Conservation (phyloP, 2,113 vertebrate genomes). For the Lampris incognitus region DNA sequence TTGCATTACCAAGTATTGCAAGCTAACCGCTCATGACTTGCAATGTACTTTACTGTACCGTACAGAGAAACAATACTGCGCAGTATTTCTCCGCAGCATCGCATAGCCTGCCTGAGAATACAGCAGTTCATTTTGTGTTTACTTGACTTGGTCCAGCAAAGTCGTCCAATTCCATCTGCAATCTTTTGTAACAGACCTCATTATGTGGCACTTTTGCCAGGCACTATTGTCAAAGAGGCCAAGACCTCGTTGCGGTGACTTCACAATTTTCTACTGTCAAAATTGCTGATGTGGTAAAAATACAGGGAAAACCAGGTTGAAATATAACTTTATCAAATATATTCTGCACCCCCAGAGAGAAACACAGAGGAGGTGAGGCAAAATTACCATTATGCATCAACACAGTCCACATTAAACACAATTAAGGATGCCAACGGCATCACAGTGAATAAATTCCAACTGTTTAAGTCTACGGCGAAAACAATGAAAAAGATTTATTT, state of each 20-base stretch:
- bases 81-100: too few relatives aligned
- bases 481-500: not conserved
- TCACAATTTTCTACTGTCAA: not conserved
- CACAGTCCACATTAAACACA: slow-evolving; percentile 1
- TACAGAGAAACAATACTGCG: too few relatives aligned
- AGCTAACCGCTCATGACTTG: not conserved
- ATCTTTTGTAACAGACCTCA: slow-evolving; percentile 31
- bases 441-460: slow-evolving; percentile 1
- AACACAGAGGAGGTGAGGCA: not conserved
- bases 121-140: not conserved
- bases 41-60: not conserved
- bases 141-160: slow-evolving; percentile 7
- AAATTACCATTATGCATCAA: not conserved
- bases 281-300: not conserved
- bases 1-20: not conserved
- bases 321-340: not conserved
- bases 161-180: not conserved
- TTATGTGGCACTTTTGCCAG: slow-evolving; percentile 28
- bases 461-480: not conserved
- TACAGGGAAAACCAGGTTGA: too few relatives aligned
- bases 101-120: too few relatives aligned
- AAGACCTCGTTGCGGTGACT: not conserved
- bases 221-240: not conserved
- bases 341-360: not conserved
- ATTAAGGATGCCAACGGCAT: not conserved